Evolutionary conservation across 2,797 vertebrate genomes (phyloP), one percentile per base, ranked within the genome.

Genomic region (Pipistrellus kuhlii): DNA sequence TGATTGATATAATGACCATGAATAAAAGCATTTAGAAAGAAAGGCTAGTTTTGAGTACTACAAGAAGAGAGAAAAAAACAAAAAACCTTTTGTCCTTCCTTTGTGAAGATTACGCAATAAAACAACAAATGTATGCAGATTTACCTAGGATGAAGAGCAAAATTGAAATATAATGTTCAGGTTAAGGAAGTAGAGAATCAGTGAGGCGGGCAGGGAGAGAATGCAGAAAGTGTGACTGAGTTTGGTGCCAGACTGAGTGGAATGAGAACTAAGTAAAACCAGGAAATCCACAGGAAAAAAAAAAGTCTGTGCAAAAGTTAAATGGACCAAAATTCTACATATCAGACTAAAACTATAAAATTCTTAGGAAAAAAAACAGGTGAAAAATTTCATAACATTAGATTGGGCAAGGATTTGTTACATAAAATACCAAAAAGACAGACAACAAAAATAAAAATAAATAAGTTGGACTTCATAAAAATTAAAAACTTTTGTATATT

Each of bases 381-480:
- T 44, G 20, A 17, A 35, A 69, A 32, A 4, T 30, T 17, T 93
- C 7, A 44, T 51, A 81, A 6, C 27, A 77, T 38, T 78, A 30
- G 10, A 55, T 90, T 90, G 86, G 35, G 44, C 25, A 82, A 73
- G 46, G 75, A 82, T 85, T 71, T 88, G 32, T 38, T 85, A n/a
- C 21, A 57, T 46, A 57, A 4, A 23, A 91, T 51, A 84, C 30
- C 17, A 87, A 57, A 93, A 81, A 23, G 55, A 59, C 12, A 53
- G 32, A 13, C 8, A 91, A 69, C 17, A 75, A 85, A 59, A 75
- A 17, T 48, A 55, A 90, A 93, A 55, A 75, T n/a, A 81, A 38
- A 2, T 73, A 85, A 59, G 3, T 14, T 75, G 15, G 23, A 88
- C 27, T 88, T 90, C 9, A 81, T 93, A 25, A 94, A 91, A 93